These are phyloP conservation scores for Hyperoplus immaculatus DNA, from an alignment of 2,797 vertebrate species.

Conservation along the genomic window DNA sequence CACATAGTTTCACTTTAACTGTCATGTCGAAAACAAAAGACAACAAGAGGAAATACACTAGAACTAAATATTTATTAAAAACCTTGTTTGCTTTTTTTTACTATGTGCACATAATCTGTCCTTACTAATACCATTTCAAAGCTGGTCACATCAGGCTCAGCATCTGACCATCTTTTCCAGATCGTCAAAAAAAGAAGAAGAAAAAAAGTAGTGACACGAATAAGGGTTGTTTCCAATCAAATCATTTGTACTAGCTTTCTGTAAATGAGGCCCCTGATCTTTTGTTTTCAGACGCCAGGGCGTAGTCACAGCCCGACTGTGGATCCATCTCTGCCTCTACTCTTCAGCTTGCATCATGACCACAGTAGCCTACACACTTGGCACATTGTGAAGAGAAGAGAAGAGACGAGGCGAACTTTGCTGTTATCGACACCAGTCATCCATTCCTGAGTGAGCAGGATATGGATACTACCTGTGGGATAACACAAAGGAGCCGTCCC, in stretches of 20 bases:
- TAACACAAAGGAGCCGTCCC: constrained; percentile 69
- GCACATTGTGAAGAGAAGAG: constrained; percentile 62
- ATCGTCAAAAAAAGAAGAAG: too few relatives aligned
- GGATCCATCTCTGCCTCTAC: constrained; percentile 70
- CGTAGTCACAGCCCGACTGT: constrained; percentile 48
- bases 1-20: constrained; percentile 41
- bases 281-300: constrained; percentile 51
- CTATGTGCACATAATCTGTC: constrained; percentile 22
- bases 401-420: constrained; percentile 67
- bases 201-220: background rate
- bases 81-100: constrained; percentile 8
- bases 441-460: constrained; percentile 78
- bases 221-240: constrained; percentile 44
- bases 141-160: constrained; percentile 14
- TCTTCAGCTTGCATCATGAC: constrained; percentile 77
- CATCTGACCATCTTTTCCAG: background rate
- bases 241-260: constrained; percentile 49
- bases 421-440: constrained; percentile 63
- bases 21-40: background rate
- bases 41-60: background rate
- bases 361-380: constrained; percentile 53
- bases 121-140: constrained; percentile 1
- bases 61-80: background rate
- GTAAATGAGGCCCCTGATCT: constrained; percentile 71
- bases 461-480: constrained; percentile 63